Conservation (phyloP, 1,140 invertebrate genomes). For the Helicoverpa armigera region DNA sequence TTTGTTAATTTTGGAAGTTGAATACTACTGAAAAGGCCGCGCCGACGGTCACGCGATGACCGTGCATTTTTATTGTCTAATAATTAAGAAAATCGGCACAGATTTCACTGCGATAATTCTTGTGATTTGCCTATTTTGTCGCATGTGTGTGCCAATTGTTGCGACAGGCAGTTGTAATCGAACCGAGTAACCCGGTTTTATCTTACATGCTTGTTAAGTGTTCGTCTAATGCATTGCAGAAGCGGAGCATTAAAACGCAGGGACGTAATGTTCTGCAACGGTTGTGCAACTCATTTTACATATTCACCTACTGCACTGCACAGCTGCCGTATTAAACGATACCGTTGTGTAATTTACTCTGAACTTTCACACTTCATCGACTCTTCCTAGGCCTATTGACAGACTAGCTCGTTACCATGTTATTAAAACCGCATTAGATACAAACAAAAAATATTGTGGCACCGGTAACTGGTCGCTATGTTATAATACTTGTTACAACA, state of each 20-base stretch:
- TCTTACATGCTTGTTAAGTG: slow-evolving; percentile 20
- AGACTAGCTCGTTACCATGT: slow-evolving; percentile 15
- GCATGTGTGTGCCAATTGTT: slow-evolving; percentile 17
- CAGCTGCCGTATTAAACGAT: slow-evolving; percentile 58
- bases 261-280: slow-evolving; percentile 52
- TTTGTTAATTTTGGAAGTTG: not conserved
- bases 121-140: slow-evolving; percentile 8
- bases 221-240: slow-evolving; percentile 35
- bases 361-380: slow-evolving; percentile 56
- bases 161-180: slow-evolving; percentile 29
- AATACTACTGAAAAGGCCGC: not conserved
- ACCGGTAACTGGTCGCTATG: not conserved
- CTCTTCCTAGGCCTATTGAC: slow-evolving; percentile 49
- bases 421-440: slow-evolving; percentile 41
- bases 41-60: too few relatives aligned
- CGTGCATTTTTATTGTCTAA: too few relatives aligned
- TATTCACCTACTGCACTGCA: slow-evolving; percentile 52
- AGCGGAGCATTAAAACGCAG: slow-evolving; percentile 45
- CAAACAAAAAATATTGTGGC: slow-evolving; percentile 8
- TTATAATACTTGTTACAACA: slow-evolving; percentile 6
- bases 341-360: slow-evolving; percentile 52
- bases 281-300: slow-evolving; percentile 53
- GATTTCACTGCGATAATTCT: not conserved
- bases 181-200: slow-evolving; percentile 36
- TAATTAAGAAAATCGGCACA: not conserved